Evolutionary conservation across 1,140 invertebrate genomes (phyloP).

Genomic region (Lucilia cuprina): DNA sequence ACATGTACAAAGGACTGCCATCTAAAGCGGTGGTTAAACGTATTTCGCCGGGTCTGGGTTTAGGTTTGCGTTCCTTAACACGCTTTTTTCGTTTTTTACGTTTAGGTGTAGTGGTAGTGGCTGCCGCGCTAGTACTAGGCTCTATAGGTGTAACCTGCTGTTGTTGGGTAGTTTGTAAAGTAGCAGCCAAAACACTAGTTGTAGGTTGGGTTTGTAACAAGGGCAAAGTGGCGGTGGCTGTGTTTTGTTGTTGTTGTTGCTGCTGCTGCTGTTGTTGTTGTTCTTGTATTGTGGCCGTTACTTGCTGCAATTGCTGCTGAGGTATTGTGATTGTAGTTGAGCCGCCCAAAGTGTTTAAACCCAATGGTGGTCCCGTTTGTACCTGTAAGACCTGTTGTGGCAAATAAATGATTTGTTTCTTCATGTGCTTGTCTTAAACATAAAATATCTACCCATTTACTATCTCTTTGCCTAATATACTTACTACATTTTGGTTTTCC

Average conservation of each 20-base stretch:
- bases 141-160: background rate
- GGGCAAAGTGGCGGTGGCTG: conserved; percentile 34
- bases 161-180: conserved; percentile 21
- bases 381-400: conserved; percentile 53
- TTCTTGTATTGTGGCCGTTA: conserved; percentile 47
- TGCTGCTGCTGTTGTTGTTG: conserved; percentile 51
- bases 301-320: conserved; percentile 43
- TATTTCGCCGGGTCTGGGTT: conserved; percentile 83
- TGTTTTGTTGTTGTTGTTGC: conserved; percentile 41
- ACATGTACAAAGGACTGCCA: conserved; percentile 83
- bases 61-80: conserved; percentile 79
- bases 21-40: conserved; percentile 81
- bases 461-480: conserved; percentile 21
- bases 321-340: conserved; percentile 59
- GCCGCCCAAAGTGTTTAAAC: conserved; percentile 58
- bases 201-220: background rate
- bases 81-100: conserved; percentile 86
- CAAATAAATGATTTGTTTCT: background rate
- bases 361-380: conserved; percentile 59
- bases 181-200: background rate
- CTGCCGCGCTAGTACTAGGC: conserved; percentile 36
- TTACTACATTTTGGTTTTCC: conserved; percentile 65
- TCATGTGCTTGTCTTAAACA: background rate
- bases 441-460: background rate
- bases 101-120: conserved; percentile 60